These are phyloP conservation scores for Parelbella ahira DNA, from an alignment of 2,888 invertebrate genomes.

Conservation along the genomic window DNA sequence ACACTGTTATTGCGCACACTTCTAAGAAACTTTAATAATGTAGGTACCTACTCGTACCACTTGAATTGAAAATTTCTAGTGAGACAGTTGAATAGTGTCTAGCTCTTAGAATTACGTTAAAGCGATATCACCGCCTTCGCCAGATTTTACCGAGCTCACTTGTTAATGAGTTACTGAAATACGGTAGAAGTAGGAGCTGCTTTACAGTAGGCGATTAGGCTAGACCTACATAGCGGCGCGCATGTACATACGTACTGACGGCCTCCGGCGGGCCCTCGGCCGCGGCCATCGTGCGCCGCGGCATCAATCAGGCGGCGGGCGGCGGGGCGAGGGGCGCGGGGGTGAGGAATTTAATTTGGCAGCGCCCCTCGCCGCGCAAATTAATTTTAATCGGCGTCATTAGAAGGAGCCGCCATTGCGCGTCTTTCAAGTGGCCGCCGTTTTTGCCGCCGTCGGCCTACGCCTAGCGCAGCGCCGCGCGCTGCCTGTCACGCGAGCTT, in stretches of 20 bases:
- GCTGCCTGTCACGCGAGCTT: constrained; percentile 35
- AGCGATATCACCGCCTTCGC: no score
- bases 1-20: no score
- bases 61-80: no score
- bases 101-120: no score
- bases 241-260: background rate
- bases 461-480: constrained; percentile 34
- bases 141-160: no score
- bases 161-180: no score
- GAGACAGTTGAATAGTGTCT: no score
- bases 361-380: constrained; percentile 53
- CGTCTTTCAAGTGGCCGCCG: constrained; percentile 40
- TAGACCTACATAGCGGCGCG: no score
- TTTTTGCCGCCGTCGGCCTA: no score
- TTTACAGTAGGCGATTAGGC: constrained; percentile 7
- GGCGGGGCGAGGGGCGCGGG: constrained; percentile 21
- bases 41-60: no score
- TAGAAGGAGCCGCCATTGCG: constrained; percentile 42
- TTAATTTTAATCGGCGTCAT: constrained; percentile 77
- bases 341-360: constrained; percentile 67
- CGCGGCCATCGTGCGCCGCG: constrained; percentile 21
- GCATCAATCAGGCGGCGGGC: constrained; percentile 26
- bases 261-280: constrained; percentile 7
- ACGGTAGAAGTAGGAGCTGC: no score
- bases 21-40: no score